Percentiles rank a stretch among this genome's conserved stretches.
These are phyloP conservation scores for Turritopsis rubra DNA, from an alignment of 30 jellyfish, hydroid and myxozoan species.

Conservation along the genomic window DNA sequence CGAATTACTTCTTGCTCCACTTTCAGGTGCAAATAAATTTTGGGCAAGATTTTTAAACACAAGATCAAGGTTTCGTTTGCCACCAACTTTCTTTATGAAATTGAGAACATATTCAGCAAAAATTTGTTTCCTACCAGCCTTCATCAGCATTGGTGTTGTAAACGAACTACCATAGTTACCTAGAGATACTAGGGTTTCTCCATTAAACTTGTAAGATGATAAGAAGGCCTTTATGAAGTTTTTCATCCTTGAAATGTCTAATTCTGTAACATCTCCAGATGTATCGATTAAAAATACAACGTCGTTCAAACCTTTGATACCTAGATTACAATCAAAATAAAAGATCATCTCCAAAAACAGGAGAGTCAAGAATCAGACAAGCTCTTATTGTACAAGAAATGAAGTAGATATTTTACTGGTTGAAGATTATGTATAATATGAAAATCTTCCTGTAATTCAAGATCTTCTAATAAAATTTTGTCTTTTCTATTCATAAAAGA, in stretches of 20 bases:
- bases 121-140: slow-evolving; percentile 26
- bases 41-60: slow-evolving; percentile 19
- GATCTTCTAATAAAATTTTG: too few relatives aligned
- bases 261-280: slow-evolving; percentile 19
- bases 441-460: too few relatives aligned
- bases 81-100: slow-evolving; percentile 32
- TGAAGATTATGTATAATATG: too few relatives aligned
- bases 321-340: neutral
- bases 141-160: neutral
- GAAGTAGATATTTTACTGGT: too few relatives aligned
- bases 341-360: neutral
- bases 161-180: slow-evolving; percentile 26
- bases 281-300: neutral
- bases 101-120: slow-evolving; percentile 26
- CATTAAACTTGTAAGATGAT: slow-evolving; percentile 19
- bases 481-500: too few relatives aligned
- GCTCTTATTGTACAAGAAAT: too few relatives aligned
- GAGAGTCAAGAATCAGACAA: neutral
- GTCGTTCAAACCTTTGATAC: neutral
- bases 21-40: slow-evolving; percentile 25
- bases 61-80: slow-evolving; percentile 25
- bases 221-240: slow-evolving; percentile 35
- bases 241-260: slow-evolving; percentile 38
- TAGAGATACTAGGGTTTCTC: neutral
- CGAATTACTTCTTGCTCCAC: neutral